These are phyloP conservation scores for Ichneumoninae sp. DNA, from an alignment of 2,888 invertebrate species.

Conservation along the genomic window DNA sequence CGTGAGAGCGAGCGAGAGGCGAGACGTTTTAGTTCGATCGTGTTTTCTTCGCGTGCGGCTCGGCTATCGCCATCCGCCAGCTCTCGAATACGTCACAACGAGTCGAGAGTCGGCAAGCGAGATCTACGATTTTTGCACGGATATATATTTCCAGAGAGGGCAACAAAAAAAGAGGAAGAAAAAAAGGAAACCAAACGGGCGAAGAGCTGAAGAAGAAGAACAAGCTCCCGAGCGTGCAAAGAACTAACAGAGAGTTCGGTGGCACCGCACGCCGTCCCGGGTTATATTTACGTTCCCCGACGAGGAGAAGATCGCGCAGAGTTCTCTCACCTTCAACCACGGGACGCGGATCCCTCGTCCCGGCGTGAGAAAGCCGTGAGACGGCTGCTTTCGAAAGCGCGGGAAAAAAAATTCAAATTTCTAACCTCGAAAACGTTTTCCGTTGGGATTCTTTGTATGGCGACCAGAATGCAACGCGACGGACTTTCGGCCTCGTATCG, in stretches of 20 bases:
- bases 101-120: conserved; percentile 24
- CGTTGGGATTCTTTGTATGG: background rate
- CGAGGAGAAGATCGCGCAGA: conserved; percentile 15
- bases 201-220: conserved; percentile 57
- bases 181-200: conserved; percentile 40
- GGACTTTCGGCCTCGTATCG: conserved; percentile 33
- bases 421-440: background rate
- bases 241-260: conserved; percentile 29
- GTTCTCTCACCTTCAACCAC: conserved; percentile 42
- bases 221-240: background rate
- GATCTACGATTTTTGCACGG: conserved; percentile 7
- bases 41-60: conserved; percentile 30
- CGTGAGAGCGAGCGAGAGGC: conserved; percentile 59
- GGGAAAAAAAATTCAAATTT: background rate
- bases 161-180: background rate
- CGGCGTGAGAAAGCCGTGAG: conserved; percentile 43
- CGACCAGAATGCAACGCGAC: conserved; percentile 39
- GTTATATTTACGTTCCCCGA: conserved; percentile 51
- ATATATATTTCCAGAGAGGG: conserved; percentile 4
- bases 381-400: background rate
- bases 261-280: conserved; percentile 33
- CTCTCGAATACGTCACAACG: conserved; percentile 42
- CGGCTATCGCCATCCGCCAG: background rate
- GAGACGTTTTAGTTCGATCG: conserved; percentile 67
- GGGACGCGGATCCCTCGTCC: background rate